Percentiles rank a stretch among this genome's conserved stretches.
These are phyloP conservation scores for Holacanthella duospinosa DNA, from an alignment of 2,888 invertebrate species.

Conservation along the genomic window DNA sequence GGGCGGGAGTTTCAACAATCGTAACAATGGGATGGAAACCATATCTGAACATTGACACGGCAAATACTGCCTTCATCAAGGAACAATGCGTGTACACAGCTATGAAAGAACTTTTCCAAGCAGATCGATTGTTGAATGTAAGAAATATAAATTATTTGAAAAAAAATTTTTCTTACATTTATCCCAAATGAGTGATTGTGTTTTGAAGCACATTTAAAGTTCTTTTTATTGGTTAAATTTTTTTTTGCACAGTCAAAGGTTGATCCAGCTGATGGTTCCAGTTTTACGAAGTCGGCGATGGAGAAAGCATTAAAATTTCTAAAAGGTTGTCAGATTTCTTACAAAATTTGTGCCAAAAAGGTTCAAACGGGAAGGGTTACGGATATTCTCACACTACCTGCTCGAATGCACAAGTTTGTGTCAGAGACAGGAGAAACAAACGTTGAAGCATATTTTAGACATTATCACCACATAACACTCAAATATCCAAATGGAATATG, in stretches of 20 bases:
- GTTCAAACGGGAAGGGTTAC: background rate
- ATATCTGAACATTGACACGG: conserved; percentile 14
- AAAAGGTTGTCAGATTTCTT: background rate
- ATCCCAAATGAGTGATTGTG: too few species aligned
- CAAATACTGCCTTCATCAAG: conserved; percentile 13
- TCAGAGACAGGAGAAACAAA: background rate
- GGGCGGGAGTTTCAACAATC: conserved; percentile 12
- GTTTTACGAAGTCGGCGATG: too few species aligned
- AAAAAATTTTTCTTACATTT: too few species aligned
- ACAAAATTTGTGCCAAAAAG: background rate
- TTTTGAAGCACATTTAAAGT: too few species aligned
- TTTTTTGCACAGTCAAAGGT: too few species aligned
- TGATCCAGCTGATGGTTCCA: too few species aligned
- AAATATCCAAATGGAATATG: conserved; percentile 1
- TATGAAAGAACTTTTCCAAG: background rate
- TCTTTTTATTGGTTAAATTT: too few species aligned
- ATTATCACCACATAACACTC: background rate
- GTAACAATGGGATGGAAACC: conserved; percentile 14
- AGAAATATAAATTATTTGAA: background rate
- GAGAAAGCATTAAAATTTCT: too few species aligned
- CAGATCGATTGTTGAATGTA: background rate
- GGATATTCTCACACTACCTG: background rate
- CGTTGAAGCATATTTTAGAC: background rate
- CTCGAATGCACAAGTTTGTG: background rate
- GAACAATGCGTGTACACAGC: background rate